These are phyloP conservation scores for Micrasema longulum DNA, from an alignment of 1,140 invertebrate species.

Conservation along the genomic window DNA sequence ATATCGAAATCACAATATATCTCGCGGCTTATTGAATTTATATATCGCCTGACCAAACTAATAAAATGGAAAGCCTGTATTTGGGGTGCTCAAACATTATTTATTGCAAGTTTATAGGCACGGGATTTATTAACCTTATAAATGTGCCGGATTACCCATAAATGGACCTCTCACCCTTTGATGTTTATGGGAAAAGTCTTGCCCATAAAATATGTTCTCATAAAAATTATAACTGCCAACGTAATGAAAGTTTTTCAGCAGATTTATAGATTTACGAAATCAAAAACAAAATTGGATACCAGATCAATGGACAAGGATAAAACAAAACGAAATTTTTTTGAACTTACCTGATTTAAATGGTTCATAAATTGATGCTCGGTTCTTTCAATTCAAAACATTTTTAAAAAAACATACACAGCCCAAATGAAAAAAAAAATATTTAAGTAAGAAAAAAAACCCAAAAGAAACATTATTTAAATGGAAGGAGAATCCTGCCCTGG, in stretches of 20 bases:
- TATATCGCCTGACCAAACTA: constrained; percentile 48
- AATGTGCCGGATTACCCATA: constrained; percentile 28
- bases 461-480: no score
- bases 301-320: no score
- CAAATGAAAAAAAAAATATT: no score
- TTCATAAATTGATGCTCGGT: no score
- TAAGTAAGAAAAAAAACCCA: no score
- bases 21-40: constrained; percentile 41
- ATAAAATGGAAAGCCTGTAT: constrained; percentile 42
- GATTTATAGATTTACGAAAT: background rate
- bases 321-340: no score
- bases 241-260: background rate
- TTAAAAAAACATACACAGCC: no score
- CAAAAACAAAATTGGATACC: background rate
- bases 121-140: constrained; percentile 44
- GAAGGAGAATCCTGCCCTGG: no score
- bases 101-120: constrained; percentile 41
- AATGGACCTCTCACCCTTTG: background rate
- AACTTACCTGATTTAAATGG: no score
- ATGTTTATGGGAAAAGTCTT: no score
- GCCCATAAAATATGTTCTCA: no score
- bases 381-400: no score
- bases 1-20: constrained; percentile 39
- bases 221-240: background rate
- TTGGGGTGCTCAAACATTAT: constrained; percentile 40